These are phyloP conservation scores for Portunus trituberculatus DNA, from an alignment of 1,140 invertebrate species.

Conservation along the genomic window DNA sequence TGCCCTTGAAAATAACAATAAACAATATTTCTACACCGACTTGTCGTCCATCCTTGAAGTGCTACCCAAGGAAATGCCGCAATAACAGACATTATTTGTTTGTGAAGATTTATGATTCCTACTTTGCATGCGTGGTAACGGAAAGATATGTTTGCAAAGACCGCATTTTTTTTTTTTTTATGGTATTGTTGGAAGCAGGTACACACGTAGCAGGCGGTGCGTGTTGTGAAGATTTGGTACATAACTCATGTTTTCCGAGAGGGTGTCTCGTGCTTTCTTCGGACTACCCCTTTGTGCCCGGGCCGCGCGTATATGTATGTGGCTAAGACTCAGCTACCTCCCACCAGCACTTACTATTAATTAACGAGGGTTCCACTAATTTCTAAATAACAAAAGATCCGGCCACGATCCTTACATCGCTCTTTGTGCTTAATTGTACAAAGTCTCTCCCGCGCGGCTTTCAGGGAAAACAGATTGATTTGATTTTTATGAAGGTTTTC, in stretches of 20 bases:
- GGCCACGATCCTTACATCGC: neutral
- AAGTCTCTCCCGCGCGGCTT: neutral
- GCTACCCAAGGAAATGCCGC: no score
- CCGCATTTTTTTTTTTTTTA: neutral
- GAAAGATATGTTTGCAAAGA: neutral
- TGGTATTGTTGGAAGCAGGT: no score
- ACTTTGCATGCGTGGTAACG: no score
- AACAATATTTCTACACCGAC: no score
- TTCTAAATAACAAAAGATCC: neutral
- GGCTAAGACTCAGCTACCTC: neutral
- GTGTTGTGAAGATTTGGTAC: neutral
- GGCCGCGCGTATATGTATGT: neutral
- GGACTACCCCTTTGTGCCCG: neutral
- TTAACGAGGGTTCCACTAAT: constrained; percentile 13
- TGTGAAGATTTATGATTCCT: no score
- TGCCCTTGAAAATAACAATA: no score
- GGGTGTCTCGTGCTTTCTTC: neutral
- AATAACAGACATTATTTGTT: no score
- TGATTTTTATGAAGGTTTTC: neutral
- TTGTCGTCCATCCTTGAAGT: no score
- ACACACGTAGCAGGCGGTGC: neutral
- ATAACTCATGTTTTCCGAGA: neutral
- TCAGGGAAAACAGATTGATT: neutral
- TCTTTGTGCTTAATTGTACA: neutral
- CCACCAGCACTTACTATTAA: neutral